Base-by-base conservation (phyloP, 2,797 vertebrate genomes). In the Enteromius viviparus region DNA sequence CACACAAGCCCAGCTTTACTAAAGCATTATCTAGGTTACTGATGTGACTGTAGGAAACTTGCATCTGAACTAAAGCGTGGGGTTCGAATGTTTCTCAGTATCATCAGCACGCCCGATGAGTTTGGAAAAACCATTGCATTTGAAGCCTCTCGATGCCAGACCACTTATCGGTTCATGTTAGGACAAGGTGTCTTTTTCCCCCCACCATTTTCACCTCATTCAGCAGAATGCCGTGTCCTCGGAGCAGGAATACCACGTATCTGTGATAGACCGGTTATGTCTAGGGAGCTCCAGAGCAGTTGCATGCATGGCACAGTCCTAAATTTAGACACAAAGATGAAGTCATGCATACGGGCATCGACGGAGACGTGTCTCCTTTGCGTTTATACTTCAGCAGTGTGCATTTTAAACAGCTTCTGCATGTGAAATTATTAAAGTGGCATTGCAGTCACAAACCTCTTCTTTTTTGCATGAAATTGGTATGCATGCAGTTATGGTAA, bases 271-370 rank as follows among this genome's bases (percentile, higher is more conserved):
- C 34, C 69, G 6, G 6, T 64, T 12, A 65, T 26, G 74, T 60
- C 64, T 76, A 3, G 65, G 14, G 58, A 78, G 83, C 66, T 81
- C 45, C 60, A 40, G 34, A 84, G 85, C 78, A 71, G 70, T 72
- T 83, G 77, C 85, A 45, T 42, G 29, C 85, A 76, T 64, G 49
- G 74, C 81, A 49, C 72, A 15, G 72, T 84, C 80, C 85, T 86
- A 85, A 87, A 87, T 85, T 86, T 89, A 87, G 80, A 72, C 78
- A 71, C 65, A 71, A 14, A 42, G 85, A 89, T 89, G 85, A 88
- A 88, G 87, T 89, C 88, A 87, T 87, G 58, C 87, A 88, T 87
- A 83, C 86, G 82, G 84, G 84, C 80, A 82, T 77, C 55, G 47
- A 76, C n/a, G 42, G 68, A 55, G 79, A 68, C 72, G 72, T 76